phyloP scores from a whole-genome alignment of 2,888 invertebrate genomes.

The Lydus trimaculatus region DNA sequence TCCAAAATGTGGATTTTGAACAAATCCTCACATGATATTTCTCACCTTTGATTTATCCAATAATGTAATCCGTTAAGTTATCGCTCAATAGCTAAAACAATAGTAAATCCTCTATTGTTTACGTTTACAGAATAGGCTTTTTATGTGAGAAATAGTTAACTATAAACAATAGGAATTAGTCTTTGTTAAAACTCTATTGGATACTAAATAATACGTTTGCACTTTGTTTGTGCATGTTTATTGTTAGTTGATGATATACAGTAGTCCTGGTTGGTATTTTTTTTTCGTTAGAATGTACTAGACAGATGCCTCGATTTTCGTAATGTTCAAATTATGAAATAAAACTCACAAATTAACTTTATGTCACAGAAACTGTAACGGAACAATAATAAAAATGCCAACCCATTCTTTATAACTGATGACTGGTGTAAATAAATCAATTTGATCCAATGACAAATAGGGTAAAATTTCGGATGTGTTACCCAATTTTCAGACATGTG shows the following conservation, averaged over 20 bases:
- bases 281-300: background rate
- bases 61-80: background rate
- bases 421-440: background rate
- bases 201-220: constrained; percentile 25
- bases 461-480: background rate
- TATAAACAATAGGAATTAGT: constrained; percentile 34
- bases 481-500: background rate
- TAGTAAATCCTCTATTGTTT: constrained; percentile 38
- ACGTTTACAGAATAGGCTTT: constrained; percentile 20
- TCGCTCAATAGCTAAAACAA: constrained; percentile 22
- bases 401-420: background rate
- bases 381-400: constrained; percentile 1
- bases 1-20: constrained; percentile 50
- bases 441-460: background rate
- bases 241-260: constrained; percentile 1
- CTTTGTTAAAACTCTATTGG: constrained; percentile 29
- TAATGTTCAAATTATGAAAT: background rate
- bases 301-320: constrained; percentile 7
- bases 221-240: background rate
- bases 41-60: constrained; percentile 50
- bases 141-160: constrained; percentile 24
- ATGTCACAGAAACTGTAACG: background rate
- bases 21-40: constrained; percentile 55
- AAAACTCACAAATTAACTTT: constrained; percentile 12
- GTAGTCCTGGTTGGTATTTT: background rate